A percentile compares a stretch with the other conserved stretches of the same genome.
Evolutionary conservation across 2,888 invertebrate genomes (phyloP).

Genomic region (Sphecodes monilicornis): DNA sequence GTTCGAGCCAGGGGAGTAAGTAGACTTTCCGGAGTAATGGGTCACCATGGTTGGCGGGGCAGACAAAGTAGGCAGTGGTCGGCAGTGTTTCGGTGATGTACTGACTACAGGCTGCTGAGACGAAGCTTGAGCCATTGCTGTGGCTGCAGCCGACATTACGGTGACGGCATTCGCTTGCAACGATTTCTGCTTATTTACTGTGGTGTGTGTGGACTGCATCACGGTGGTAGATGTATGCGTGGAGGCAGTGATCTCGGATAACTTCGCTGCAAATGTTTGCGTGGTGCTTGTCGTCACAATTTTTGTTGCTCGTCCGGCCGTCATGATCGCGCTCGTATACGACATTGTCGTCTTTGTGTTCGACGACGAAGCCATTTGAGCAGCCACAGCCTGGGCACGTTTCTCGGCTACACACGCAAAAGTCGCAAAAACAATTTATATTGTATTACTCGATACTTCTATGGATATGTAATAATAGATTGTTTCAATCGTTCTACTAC

Average conservation of each 20-base stretch:
- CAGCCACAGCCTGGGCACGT: slow-evolving; percentile 83
- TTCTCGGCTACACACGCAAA: slow-evolving; percentile 84
- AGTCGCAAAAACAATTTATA: slow-evolving; percentile 7
- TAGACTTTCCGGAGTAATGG: slow-evolving; percentile 76
- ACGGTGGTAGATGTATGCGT: slow-evolving; percentile 75
- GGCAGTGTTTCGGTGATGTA: slow-evolving; percentile 83
- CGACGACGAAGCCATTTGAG: slow-evolving; percentile 83
- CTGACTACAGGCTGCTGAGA: slow-evolving; percentile 76
- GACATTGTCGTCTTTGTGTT: slow-evolving; percentile 87
- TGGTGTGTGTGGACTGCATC: slow-evolving; percentile 75
- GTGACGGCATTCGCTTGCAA: slow-evolving; percentile 77
- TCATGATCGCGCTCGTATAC: slow-evolving; percentile 86
- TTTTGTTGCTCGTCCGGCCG: slow-evolving; percentile 84
- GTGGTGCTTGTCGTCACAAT: slow-evolving; percentile 86
- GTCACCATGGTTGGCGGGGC: slow-evolving; percentile 79
- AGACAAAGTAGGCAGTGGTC: slow-evolving; percentile 81
- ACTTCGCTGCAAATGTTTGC: slow-evolving; percentile 91
- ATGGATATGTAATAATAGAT: neutral
- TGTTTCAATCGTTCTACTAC: neutral
- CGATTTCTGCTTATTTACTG: slow-evolving; percentile 76
- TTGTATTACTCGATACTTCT: neutral
- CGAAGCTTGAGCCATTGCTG: slow-evolving; percentile 76
- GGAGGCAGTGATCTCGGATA: slow-evolving; percentile 86
- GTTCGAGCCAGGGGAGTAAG: slow-evolving; percentile 79
- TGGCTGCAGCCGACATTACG: slow-evolving; percentile 77